These are phyloP conservation scores for Arizona elegans DNA, from an alignment of 2,113 vertebrate species.

Conservation along the genomic window DNA sequence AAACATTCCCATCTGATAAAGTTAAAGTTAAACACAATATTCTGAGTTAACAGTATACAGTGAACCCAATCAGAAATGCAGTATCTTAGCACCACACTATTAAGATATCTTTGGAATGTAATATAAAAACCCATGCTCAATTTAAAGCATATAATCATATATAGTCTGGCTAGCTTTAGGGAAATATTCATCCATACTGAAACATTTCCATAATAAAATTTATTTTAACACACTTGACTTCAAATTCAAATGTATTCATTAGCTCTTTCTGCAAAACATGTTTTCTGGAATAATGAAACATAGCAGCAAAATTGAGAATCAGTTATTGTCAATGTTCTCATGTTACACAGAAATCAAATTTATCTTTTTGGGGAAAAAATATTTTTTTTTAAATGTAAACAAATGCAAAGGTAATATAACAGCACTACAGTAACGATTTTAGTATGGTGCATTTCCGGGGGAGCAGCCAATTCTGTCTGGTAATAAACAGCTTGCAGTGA, in stretches of 20 bases:
- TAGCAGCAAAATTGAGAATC: conserved; percentile 49
- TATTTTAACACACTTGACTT: conserved; percentile 55
- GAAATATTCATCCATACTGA: conserved; percentile 5
- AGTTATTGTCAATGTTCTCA: conserved; percentile 11
- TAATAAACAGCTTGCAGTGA: conserved; percentile 58
- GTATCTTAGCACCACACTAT: conserved; percentile 41
- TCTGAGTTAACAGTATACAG: conserved; percentile 21
- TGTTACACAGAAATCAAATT: conserved; percentile 28
- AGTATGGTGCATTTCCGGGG: conserved; percentile 49
- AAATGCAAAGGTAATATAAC: conserved; percentile 53
- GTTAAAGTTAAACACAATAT: conserved; percentile 27
- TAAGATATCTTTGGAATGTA: conserved; percentile 35
- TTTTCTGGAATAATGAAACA: conserved; percentile 44
- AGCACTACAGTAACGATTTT: conserved; percentile 47
- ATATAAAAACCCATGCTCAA: conserved; percentile 39
- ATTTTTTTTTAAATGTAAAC: conserved; percentile 44
- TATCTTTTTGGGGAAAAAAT: not conserved
- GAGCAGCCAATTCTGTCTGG: conserved; percentile 33
- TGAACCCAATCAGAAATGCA: conserved; percentile 44
- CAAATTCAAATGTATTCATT: conserved; percentile 45
- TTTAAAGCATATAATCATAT: conserved; percentile 44
- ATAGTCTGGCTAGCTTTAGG: conserved; percentile 33
- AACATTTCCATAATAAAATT: conserved; percentile 58
- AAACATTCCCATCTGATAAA: conserved; percentile 36
- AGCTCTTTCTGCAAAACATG: conserved; percentile 35